These are phyloP conservation scores for Siphlonurus alternatus DNA, from an alignment of 2,888 invertebrate genomes.

Conservation along the genomic window DNA sequence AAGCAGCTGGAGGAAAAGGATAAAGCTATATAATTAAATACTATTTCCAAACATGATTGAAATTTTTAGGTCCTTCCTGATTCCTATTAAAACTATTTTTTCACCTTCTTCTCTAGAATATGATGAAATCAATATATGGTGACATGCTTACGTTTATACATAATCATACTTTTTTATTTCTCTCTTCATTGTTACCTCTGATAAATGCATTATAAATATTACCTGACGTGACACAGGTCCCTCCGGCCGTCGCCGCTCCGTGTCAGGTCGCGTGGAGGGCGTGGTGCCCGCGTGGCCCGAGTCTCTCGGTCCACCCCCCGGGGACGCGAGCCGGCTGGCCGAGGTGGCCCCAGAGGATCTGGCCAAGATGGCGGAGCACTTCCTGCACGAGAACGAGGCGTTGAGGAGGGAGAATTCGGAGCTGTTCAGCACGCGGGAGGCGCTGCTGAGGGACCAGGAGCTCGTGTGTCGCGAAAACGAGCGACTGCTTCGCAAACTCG, in stretches of 20 bases:
- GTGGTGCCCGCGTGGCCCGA: neutral
- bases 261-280: neutral
- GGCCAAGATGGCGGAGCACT: constrained; percentile 67
- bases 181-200: no score
- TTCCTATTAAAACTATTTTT: no score
- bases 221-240: neutral
- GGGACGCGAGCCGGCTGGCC: constrained; percentile 54
- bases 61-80: no score
- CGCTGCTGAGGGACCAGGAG: constrained; percentile 75
- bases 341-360: constrained; percentile 63
- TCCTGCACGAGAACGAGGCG: constrained; percentile 66
- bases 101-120: no score
- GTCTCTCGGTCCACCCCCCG: constrained; percentile 31
- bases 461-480: constrained; percentile 82
- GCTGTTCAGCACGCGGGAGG: constrained; percentile 59
- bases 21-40: no score
- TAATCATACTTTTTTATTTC: no score
- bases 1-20: no score
- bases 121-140: no score
- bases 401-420: constrained; percentile 72
- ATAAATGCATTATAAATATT: neutral
- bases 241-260: neutral
- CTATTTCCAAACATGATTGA: no score
- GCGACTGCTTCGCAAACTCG: constrained; percentile 65
- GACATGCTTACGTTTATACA: no score